Base-by-base conservation (phyloP, 2,797 vertebrate genomes). In the Zenarchopterus dispar region DNA sequence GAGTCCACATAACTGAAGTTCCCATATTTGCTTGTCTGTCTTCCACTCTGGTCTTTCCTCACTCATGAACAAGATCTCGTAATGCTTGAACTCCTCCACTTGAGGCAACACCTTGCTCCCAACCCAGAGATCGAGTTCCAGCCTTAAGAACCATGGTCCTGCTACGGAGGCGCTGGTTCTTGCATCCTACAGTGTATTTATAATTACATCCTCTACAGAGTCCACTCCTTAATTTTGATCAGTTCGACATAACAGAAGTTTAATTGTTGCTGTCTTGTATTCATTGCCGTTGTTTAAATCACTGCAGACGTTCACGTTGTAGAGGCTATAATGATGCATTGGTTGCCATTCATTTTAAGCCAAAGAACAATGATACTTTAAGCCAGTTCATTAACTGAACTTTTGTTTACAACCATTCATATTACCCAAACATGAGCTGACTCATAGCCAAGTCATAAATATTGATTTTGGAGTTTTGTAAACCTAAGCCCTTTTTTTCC, bases 391-490 rank as follows among this genome's bases (percentile, higher is more conserved):
- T 85, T 84, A 76, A 78, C 78, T 77, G 54, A 79, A 84, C 78
- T 61, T 75, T 74, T 70, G 63, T 81, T 81, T 66, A 68, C 76
- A 56, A 61, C 64, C 66, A 74, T 78, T 82, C 52, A 69, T 73
- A 68, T 83, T 33, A 79, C 56, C 70, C 60, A 49, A 82, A 81
- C 56, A 50, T 22, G 57, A 71, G 56, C 58, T 4, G 70, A 56
- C 65, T 77, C 43, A 8, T 50, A 18, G 66, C 55, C 33, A 42
- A 73, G 62, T 75, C 78, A 60, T 77, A 77, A 85, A 82, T 84
- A 84, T 87, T 79, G 79, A 86, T 84, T 83, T 48, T 52, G 53
- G 21, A 42, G n/a, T 66, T 87, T 79, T 78, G 66, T 74, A 74
- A 47, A 65, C 50, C 64, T 67, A 58, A 76, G 73, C 11, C 47